phyloP scores from a whole-genome alignment of 2,888 invertebrate species.

The Platyscelio sp. region DNA sequence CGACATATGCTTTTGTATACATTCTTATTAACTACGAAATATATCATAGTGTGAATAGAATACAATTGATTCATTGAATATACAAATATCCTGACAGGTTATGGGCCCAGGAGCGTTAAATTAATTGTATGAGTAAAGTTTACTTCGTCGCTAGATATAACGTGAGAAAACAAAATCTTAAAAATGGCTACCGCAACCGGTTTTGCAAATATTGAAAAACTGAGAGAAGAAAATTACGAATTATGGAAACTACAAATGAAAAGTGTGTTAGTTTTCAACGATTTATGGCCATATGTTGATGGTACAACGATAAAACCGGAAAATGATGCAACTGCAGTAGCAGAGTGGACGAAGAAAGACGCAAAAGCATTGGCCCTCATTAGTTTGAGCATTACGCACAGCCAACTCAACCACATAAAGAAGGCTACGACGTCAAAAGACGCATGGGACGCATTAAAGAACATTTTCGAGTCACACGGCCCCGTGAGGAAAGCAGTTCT shows the following conservation, averaged over 20 bases:
- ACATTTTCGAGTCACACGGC: constrained; percentile 54
- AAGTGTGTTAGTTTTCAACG: constrained; percentile 59
- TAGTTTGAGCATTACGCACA: constrained; percentile 34
- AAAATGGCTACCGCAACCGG: constrained; percentile 20
- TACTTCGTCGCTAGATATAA: background rate
- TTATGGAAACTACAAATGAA: constrained; percentile 62
- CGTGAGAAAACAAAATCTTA: background rate
- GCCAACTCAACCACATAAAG: constrained; percentile 30
- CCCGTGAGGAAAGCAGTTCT: constrained; percentile 67
- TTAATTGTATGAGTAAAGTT: background rate
- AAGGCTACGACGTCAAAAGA: background rate
- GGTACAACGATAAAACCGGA: constrained; percentile 30
- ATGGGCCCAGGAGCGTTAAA: constrained; percentile 5
- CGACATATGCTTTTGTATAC: too few relatives aligned
- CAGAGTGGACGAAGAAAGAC: constrained; percentile 36
- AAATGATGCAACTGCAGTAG: constrained; percentile 6
- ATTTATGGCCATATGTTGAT: constrained; percentile 48
- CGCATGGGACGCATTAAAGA: constrained; percentile 32
- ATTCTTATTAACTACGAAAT: too few relatives aligned
- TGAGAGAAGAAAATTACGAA: constrained; percentile 56
- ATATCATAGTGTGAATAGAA: background rate
- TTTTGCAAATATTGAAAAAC: background rate
- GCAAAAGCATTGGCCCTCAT: constrained; percentile 61
- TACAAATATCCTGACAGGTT: constrained; percentile 11
- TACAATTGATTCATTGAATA: background rate